Conservation (phyloP, 2,888 invertebrate species). For the Zygothrica quintamaculata region DNA sequence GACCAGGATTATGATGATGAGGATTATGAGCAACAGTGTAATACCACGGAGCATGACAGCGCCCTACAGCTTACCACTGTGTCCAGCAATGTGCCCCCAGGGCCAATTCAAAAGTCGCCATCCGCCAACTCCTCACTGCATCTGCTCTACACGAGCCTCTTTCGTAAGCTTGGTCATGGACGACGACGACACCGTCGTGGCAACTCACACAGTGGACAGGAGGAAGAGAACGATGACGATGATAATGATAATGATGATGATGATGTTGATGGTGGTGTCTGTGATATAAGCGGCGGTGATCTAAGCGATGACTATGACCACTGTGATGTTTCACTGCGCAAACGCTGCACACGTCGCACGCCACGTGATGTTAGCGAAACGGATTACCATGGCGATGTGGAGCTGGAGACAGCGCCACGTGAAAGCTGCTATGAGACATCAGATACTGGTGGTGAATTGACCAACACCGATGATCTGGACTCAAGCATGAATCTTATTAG, state of each 20-base stretch:
- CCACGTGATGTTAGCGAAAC: slow-evolving; percentile 74
- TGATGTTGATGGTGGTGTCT: slow-evolving; percentile 77
- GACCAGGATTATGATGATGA: slow-evolving; percentile 44
- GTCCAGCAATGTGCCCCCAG: slow-evolving; percentile 42
- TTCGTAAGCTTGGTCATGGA: slow-evolving; percentile 70
- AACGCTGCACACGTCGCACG: slow-evolving; percentile 53
- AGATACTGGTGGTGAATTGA: slow-evolving; percentile 83
- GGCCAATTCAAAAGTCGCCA: slow-evolving; percentile 73
- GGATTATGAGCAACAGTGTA: slow-evolving; percentile 59
- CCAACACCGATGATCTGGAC: slow-evolving; percentile 82
- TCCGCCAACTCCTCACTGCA: slow-evolving; percentile 78
- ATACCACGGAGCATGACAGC: slow-evolving; percentile 60
- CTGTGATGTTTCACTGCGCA: slow-evolving; percentile 67
- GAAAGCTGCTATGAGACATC: slow-evolving; percentile 84
- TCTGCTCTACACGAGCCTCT: slow-evolving; percentile 80
- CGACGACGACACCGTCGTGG: slow-evolving; percentile 57
- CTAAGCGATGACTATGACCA: slow-evolving; percentile 82
- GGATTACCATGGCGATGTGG: slow-evolving; percentile 80
- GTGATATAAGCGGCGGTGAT: slow-evolving; percentile 82
- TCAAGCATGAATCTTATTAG: slow-evolving; percentile 83
- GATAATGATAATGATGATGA: slow-evolving; percentile 73
- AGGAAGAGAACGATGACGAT: slow-evolving; percentile 69
- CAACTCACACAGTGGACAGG: slow-evolving; percentile 75
- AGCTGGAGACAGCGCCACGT: slow-evolving; percentile 65
- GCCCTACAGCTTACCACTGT: slow-evolving; percentile 70